phyloP scores from a whole-genome alignment of 1,140 invertebrate genomes.

The Papilio polytes region DNA sequence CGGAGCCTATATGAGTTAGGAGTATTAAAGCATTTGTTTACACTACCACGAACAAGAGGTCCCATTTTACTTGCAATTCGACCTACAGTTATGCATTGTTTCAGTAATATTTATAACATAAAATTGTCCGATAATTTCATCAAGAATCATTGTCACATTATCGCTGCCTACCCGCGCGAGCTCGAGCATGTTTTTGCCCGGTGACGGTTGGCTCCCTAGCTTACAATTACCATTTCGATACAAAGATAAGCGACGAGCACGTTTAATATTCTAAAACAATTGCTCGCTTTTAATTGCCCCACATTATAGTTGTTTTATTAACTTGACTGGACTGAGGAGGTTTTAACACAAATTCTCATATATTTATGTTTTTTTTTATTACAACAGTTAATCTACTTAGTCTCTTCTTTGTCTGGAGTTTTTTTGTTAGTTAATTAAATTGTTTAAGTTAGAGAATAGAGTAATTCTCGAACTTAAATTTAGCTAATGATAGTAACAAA shows the following conservation, averaged over 20 bases:
- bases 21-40: too few species aligned
- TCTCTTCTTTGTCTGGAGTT: not conserved
- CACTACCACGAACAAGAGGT: too few species aligned
- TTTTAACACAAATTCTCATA: constrained; percentile 5
- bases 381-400: not conserved
- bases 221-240: constrained; percentile 69
- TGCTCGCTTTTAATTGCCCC: constrained; percentile 35
- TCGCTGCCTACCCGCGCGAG: constrained; percentile 44
- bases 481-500: too few species aligned
- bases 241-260: constrained; percentile 55
- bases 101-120: not conserved
- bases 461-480: not conserved
- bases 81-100: too few species aligned
- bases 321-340: not conserved
- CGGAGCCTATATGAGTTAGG: too few species aligned
- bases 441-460: not conserved
- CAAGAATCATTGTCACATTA: not conserved
- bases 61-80: too few species aligned
- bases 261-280: constrained; percentile 40
- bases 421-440: not conserved
- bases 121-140: not conserved
- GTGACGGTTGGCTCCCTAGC: constrained; percentile 57
- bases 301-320: constrained; percentile 35
- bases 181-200: constrained; percentile 52
- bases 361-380: constrained; percentile 5